phyloP scores from a whole-genome alignment of 2,888 invertebrate species.

The Teleogryllus oceanicus region DNA sequence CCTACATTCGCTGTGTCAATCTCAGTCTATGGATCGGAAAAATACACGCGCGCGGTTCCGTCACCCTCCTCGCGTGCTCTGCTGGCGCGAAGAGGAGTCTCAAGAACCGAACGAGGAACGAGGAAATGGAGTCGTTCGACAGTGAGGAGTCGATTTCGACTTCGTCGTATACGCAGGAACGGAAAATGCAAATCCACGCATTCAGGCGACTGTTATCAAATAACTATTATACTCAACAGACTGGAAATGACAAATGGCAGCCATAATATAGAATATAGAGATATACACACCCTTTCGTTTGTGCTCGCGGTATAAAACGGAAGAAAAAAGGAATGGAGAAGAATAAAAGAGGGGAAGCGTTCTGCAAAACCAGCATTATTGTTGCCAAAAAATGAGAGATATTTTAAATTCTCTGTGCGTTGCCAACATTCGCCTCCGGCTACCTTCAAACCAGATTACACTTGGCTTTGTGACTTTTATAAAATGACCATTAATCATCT shows the following conservation, averaged over 20 bases:
- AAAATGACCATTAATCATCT: background rate
- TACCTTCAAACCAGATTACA: background rate
- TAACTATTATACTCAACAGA: constrained; percentile 19
- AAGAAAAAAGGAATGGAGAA: background rate
- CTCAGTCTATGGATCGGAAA: too few relatives aligned
- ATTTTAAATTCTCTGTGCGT: background rate
- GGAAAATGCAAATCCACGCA: background rate
- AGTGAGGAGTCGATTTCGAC: background rate
- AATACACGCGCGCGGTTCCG: too few relatives aligned
- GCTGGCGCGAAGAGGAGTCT: background rate
- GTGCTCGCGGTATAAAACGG: background rate
- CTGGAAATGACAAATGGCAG: constrained; percentile 24
- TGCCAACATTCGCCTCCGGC: background rate
- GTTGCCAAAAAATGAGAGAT: constrained; percentile 18
- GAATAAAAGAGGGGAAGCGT: background rate
- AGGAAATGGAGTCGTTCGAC: background rate
- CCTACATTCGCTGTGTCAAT: too few relatives aligned
- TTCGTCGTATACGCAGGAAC: background rate
- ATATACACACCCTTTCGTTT: background rate
- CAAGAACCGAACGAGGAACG: background rate
- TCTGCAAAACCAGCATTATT: constrained; percentile 18
- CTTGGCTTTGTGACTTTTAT: background rate
- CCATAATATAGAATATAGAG: constrained; percentile 19
- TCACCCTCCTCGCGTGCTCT: too few relatives aligned
- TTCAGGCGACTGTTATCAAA: background rate